A percentile compares a stretch with the other conserved stretches of the same genome.
These are phyloP conservation scores for Helarctos malayanus DNA, from an alignment of 2,797 vertebrate species.

Conservation along the genomic window DNA sequence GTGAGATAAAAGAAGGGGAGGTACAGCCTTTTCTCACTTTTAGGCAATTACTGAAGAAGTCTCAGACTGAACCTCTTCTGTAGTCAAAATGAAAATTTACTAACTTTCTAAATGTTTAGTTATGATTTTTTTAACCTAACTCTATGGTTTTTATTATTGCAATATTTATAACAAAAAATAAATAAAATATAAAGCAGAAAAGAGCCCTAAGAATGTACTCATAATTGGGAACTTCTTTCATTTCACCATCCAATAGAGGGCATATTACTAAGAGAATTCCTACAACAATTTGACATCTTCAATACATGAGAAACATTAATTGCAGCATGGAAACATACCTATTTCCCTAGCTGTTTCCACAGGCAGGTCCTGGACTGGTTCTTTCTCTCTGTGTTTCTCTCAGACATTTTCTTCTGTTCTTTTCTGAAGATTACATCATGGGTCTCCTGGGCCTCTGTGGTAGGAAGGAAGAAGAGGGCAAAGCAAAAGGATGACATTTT, in stretches of 20 bases:
- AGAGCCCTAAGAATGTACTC: background rate
- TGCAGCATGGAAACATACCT: background rate
- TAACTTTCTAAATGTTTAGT: background rate
- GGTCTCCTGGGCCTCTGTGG: background rate
- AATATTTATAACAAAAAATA: background rate
- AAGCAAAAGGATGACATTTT: background rate
- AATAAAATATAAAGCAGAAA: background rate
- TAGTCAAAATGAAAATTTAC: background rate
- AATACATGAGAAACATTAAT: accelerated
- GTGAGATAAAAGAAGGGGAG: background rate
- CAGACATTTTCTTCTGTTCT: background rate
- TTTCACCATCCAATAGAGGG: background rate
- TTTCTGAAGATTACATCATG: background rate
- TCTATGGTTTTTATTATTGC: background rate
- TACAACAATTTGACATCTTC: background rate
- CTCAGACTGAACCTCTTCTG: background rate
- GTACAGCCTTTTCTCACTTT: background rate
- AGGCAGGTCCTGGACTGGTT: accelerated
- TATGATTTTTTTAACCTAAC: conserved; percentile 32
- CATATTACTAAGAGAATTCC: background rate
- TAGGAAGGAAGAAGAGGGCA: background rate
- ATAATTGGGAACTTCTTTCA: background rate
- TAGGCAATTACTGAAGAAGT: background rate
- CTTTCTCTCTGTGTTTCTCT: background rate
- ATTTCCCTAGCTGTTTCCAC: background rate